phyloP scores from a whole-genome alignment of 2,797 vertebrate genomes.

The Poecilia gillii region DNA sequence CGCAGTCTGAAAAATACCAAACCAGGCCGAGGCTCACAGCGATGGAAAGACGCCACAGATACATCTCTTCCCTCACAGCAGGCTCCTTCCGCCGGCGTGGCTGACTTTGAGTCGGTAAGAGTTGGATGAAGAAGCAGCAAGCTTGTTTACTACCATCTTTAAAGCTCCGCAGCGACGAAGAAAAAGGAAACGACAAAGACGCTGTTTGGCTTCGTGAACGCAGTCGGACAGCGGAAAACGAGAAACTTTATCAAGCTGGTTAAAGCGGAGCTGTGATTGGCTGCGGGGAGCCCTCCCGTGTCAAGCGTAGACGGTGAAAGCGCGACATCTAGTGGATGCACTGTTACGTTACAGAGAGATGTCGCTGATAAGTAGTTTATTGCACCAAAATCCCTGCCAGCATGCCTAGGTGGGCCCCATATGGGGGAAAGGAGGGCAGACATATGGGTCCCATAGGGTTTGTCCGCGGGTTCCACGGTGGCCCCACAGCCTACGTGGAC shows the following conservation, averaged over 20 bases:
- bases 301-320: slow-evolving; percentile 20
- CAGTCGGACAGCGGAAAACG: slow-evolving; percentile 3
- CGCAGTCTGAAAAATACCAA: slow-evolving; percentile 76
- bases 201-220: neutral
- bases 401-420: too few species aligned
- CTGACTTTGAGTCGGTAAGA: neutral
- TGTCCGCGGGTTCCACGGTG: too few species aligned
- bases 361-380: neutral
- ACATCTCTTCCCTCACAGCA: slow-evolving; percentile 59
- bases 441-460: too few species aligned
- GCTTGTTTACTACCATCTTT: slow-evolving; percentile 36
- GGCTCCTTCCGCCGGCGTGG: neutral
- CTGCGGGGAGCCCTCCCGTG: slow-evolving; percentile 20
- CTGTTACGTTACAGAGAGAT: neutral
- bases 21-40: slow-evolving; percentile 60
- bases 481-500: too few species aligned
- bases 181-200: too few species aligned
- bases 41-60: slow-evolving; percentile 59
- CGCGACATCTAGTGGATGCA: slow-evolving; percentile 60
- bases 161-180: too few species aligned
- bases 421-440: too few species aligned
- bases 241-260: slow-evolving; percentile 37
- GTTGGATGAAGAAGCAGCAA: neutral
- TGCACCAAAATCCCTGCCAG: neutral
- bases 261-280: slow-evolving; percentile 63